Percentiles rank a stretch among this genome's conserved stretches.
These are phyloP conservation scores for Nothocercus julius DNA, from an alignment of 2,113 vertebrate species.

Conservation along the genomic window DNA sequence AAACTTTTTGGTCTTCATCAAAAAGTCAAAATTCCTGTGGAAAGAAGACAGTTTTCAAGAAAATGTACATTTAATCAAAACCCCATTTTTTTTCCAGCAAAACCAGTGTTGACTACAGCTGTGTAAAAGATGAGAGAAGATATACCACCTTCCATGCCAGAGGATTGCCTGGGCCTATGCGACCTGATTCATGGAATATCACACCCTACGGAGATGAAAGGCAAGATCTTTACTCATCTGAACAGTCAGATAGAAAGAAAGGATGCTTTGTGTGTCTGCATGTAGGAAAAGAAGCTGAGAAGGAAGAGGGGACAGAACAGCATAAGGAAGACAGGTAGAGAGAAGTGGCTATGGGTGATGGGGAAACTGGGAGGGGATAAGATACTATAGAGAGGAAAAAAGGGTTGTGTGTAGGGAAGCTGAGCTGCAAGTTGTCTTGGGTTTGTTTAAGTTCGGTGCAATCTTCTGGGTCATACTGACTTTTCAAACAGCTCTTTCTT, in stretches of 20 bases:
- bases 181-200: neutral
- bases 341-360: neutral
- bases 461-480: neutral
- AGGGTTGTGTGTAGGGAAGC: neutral
- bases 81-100: slow-evolving; percentile 2
- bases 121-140: neutral
- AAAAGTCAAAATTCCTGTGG: slow-evolving; percentile 57
- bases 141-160: neutral
- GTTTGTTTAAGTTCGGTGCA: neutral
- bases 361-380: neutral
- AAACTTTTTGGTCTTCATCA: slow-evolving; percentile 7
- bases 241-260: neutral
- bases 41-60: slow-evolving; percentile 42
- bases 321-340: neutral
- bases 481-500: neutral
- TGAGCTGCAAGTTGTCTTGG: neutral
- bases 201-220: neutral
- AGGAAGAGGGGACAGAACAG: neutral
- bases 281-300: neutral
- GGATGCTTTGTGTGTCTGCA: neutral
- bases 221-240: neutral
- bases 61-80: slow-evolving; percentile 11
- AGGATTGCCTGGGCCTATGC: neutral
- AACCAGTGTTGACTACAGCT: neutral
- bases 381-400: neutral